Conservation (phyloP, 2,888 invertebrate genomes). For the Epinotia bilunana region DNA sequence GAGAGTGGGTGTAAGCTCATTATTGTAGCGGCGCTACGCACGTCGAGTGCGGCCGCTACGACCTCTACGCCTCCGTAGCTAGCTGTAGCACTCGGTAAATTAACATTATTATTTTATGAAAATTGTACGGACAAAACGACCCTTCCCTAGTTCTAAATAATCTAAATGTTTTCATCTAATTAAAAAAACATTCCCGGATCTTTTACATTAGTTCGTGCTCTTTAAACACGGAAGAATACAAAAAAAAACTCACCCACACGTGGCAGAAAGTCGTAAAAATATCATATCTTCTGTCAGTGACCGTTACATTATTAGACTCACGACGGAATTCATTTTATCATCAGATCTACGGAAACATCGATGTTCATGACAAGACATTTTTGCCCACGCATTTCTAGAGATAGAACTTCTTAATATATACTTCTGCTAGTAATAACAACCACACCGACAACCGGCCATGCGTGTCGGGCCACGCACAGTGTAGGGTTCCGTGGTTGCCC, state of each 20-base stretch:
- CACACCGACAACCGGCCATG: too few relatives aligned
- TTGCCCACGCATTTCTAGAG: constrained; percentile 14
- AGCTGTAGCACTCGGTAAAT: not conserved
- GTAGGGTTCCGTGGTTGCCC: too few relatives aligned
- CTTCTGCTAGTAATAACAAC: too few relatives aligned
- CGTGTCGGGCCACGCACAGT: too few relatives aligned
- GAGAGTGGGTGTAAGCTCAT: too few relatives aligned
- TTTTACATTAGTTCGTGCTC: too few relatives aligned
- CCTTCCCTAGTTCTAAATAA: too few relatives aligned
- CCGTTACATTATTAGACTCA: not conserved
- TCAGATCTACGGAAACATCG: not conserved
- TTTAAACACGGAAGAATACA: not conserved
- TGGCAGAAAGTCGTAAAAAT: not conserved
- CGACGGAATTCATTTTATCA: not conserved
- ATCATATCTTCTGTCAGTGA: not conserved
- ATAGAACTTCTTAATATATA: not conserved
- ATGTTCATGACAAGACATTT: constrained; percentile 1
- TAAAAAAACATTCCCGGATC: too few relatives aligned
- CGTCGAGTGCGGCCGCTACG: constrained; percentile 7
- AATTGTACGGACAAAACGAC: too few relatives aligned
- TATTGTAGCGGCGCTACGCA: constrained; percentile 7
- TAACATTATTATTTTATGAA: too few relatives aligned
- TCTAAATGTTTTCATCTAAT: too few relatives aligned
- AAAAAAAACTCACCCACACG: not conserved
- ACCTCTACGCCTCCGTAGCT: constrained; percentile 30